A percentile compares a stretch with the other conserved stretches of the same genome.
Evolutionary conservation across 2,888 invertebrate genomes (phyloP).

Genomic region (Apamea sordens): DNA sequence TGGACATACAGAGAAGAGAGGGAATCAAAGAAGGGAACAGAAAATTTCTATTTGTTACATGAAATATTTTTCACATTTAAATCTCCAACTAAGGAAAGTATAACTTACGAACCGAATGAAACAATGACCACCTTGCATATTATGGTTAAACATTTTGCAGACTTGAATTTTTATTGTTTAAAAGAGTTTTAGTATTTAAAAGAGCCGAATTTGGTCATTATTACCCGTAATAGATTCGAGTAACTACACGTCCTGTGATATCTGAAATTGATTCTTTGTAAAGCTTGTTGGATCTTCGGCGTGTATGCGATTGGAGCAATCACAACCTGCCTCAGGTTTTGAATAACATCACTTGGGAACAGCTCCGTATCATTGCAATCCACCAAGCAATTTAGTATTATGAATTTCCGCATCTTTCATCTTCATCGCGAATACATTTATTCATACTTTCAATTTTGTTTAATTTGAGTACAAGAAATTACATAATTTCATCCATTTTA

Average conservation of each 20-base stretch:
- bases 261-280: constrained; percentile 80
- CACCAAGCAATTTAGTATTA: constrained; percentile 78
- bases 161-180: not conserved
- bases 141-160: not conserved
- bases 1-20: not conserved
- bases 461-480: not conserved
- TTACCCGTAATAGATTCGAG: constrained; percentile 77
- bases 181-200: not conserved
- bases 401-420: constrained; percentile 84
- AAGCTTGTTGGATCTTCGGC: constrained; percentile 79
- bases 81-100: not conserved
- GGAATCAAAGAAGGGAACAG: not conserved
- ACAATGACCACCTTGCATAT: not conserved
- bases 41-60: not conserved
- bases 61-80: not conserved
- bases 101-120: constrained; percentile 5
- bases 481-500: constrained; percentile 57
- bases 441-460: constrained; percentile 52
- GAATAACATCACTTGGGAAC: constrained; percentile 80
- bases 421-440: constrained; percentile 67
- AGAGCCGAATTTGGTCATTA: not conserved
- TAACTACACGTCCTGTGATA: constrained; percentile 84
- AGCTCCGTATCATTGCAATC: constrained; percentile 76
- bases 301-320: constrained; percentile 76
- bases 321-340: constrained; percentile 79